Base-by-base conservation (phyloP, 2,888 invertebrate species). In the Epinotia demarniana region DNA sequence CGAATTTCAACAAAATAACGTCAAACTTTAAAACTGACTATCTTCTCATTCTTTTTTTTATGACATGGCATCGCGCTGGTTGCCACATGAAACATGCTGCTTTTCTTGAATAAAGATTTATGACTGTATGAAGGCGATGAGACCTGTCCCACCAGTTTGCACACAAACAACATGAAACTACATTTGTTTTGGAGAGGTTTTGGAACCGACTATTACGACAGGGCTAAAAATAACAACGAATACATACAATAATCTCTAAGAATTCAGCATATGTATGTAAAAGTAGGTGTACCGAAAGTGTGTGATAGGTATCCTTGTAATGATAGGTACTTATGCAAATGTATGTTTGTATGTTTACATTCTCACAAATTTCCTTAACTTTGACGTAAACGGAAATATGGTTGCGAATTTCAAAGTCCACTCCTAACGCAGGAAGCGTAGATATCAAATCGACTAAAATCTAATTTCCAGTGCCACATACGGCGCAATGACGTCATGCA, bases 401-500 rank as follows among this genome's bases (percentile, higher is more conserved):
- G 1, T 43, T 58, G 57, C 43, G 16, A 43, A 43, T 68, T 67
- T 68, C 43, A 43, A 68, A 58, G 19, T 16, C 16, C 57, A 57
- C 18, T 63, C 18, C 12, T 5, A 39, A 39, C 5, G 18, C 64
- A 23, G 23, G n/a, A 23, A 53, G 46, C 13, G 23, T 60, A 62
- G 19, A 62, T 9, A 43, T 23, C 69, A 60, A 60, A 46, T 69
- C 57, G 43, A 53, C 53, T 13, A 12, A 39, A 67, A 57, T 57
- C 58, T 27, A 49, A 64, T 63, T 62, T 73, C 68, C 53, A 53
- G 53, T 12, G 57, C 9, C 62, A 27, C 57, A 63, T 46, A 68
- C 60, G 73, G 73, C n/a, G 55, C 0, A 46, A 67, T 75, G 75
- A 75, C 75, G 75, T 75, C 75, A 75, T 8, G 4, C 71, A 75